Evolutionary conservation across 2,797 vertebrate species (phyloP).

Genomic region (Geotrypetes seraphini): DNA sequence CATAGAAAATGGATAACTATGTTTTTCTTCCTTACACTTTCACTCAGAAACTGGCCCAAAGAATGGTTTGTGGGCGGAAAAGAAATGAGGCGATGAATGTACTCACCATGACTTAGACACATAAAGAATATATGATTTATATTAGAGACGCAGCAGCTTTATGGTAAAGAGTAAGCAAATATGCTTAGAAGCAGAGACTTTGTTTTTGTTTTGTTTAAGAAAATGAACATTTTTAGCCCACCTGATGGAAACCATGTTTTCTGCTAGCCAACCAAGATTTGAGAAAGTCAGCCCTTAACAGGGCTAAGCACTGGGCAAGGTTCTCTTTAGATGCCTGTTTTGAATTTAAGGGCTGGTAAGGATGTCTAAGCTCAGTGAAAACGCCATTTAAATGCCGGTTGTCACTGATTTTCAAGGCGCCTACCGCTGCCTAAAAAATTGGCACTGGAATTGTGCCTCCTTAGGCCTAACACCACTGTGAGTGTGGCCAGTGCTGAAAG

Average conservation of each 20-base stretch:
- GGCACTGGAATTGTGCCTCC: too few species aligned
- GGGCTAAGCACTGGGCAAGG: too few species aligned
- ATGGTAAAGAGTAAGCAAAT: not conserved
- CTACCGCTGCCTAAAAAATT: too few species aligned
- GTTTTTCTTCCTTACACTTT: not conserved
- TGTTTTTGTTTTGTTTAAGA: too few species aligned
- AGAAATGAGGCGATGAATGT: constrained; percentile 12
- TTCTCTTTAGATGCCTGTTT: too few species aligned
- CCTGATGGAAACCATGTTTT: not conserved
- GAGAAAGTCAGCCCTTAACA: constrained; percentile 16
- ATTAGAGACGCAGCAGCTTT: constrained; percentile 13
- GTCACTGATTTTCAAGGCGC: too few species aligned
- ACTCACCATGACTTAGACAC: constrained; percentile 6
- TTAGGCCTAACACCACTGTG: too few species aligned
- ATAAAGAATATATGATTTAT: not conserved
- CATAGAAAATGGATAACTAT: not conserved
- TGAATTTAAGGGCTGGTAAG: too few species aligned
- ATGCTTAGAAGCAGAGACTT: too few species aligned
- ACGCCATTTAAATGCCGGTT: too few species aligned
- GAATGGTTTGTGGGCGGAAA: not conserved
- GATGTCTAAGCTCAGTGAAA: too few species aligned
- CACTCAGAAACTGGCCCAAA: not conserved
- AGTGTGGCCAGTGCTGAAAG: too few species aligned
- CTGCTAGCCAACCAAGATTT: not conserved
- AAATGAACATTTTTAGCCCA: constrained; percentile 24